These are phyloP conservation scores for Sarcophaga carnaria DNA, from an alignment of 2,888 invertebrate species.

Conservation along the genomic window DNA sequence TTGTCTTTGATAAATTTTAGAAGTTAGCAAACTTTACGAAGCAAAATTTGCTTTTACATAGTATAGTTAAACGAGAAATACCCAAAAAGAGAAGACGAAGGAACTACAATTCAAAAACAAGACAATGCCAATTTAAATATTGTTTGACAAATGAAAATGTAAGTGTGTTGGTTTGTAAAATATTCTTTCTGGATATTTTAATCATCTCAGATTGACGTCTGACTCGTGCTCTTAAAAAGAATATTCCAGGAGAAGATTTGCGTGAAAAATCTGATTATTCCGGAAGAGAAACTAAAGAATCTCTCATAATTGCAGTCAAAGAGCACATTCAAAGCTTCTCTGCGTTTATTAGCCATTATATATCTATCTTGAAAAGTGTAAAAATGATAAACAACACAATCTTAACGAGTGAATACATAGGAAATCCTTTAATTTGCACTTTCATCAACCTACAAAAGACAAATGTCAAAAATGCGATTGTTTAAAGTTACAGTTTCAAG, in stretches of 20 bases:
- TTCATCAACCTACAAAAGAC: conserved; percentile 15
- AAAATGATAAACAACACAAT: conserved; percentile 18
- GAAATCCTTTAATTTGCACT: conserved; percentile 25
- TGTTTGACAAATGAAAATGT: conserved; percentile 22
- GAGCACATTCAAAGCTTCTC: conserved; percentile 21
- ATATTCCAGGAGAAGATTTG: conserved; percentile 29
- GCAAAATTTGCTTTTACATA: too few relatives aligned
- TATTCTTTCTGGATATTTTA: conserved; percentile 32
- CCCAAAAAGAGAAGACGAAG: too few relatives aligned
- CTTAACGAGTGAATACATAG: conserved; percentile 5
- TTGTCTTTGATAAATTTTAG: too few relatives aligned
- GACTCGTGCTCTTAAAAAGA: conserved; percentile 26
- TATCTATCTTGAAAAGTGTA: neutral
- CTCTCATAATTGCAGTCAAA: conserved; percentile 26
- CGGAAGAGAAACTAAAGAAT: conserved; percentile 24
- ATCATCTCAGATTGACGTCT: conserved; percentile 41
- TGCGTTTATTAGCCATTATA: conserved; percentile 12
- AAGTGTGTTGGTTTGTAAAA: conserved; percentile 34
- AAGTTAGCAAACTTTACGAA: too few relatives aligned
- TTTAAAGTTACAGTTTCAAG: neutral
- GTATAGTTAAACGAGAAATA: too few relatives aligned
- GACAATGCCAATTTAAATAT: too few relatives aligned
- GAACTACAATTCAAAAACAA: too few relatives aligned
- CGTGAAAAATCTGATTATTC: neutral
- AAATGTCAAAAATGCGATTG: neutral